Evolutionary conservation across 2,888 invertebrate species (phyloP).

Genomic region (Hydroisotoma schaefferi): DNA sequence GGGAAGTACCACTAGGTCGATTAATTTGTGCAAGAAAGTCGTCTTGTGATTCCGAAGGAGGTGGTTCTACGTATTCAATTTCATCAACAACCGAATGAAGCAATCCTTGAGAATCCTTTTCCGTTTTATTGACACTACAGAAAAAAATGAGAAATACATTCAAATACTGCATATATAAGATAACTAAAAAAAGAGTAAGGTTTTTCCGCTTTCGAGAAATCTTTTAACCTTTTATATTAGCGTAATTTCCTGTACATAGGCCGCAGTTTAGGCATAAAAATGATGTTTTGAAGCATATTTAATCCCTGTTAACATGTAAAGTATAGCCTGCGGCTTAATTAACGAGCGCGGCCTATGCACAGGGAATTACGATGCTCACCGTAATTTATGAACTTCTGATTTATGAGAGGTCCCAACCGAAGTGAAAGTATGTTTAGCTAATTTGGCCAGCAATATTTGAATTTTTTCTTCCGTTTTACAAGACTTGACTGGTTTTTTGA

Average conservation of each 20-base stretch:
- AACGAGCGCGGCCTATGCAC: too few relatives aligned
- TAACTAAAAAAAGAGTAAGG: too few relatives aligned
- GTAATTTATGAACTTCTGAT: too few relatives aligned
- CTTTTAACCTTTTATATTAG: too few relatives aligned
- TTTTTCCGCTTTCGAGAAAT: too few relatives aligned
- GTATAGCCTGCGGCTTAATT: too few relatives aligned
- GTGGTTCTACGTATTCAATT: slow-evolving; percentile 40
- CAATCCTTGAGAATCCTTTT: slow-evolving; percentile 50
- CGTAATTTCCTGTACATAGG: too few relatives aligned
- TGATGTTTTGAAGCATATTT: too few relatives aligned
- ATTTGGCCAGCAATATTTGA: slow-evolving; percentile 66
- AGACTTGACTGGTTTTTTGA: slow-evolving; percentile 53
- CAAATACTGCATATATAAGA: too few relatives aligned
- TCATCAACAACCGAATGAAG: slow-evolving; percentile 50
- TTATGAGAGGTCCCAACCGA: slow-evolving; percentile 56
- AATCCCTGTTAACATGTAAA: too few relatives aligned
- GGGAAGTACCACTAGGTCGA: slow-evolving; percentile 12
- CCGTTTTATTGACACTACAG: slow-evolving; percentile 53
- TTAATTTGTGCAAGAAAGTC: slow-evolving; percentile 8
- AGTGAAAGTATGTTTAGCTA: slow-evolving; percentile 62
- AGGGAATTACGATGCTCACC: too few relatives aligned
- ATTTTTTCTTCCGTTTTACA: slow-evolving; percentile 55
- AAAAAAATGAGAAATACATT: slow-evolving; percentile 22
- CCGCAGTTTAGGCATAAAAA: too few relatives aligned
- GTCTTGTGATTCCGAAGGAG: slow-evolving; percentile 29